Evolutionary conservation across 2,888 invertebrate species (phyloP), one percentile per base, ranked within the genome.

Genomic region (Homarus gammarus): DNA sequence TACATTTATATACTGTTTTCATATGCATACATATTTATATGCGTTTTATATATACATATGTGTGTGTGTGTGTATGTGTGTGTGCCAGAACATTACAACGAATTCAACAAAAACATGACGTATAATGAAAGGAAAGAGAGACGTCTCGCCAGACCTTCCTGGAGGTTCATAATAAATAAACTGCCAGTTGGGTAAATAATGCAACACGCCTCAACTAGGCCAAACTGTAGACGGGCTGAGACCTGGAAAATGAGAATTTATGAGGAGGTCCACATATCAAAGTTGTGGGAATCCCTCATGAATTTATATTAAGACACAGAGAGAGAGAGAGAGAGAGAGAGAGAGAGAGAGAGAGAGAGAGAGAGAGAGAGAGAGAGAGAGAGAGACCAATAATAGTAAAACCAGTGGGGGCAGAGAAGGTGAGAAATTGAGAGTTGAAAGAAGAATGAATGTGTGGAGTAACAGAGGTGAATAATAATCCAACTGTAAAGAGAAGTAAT

Each of bases 301-400:
- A 83, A 83, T 83, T 83, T 83, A 83, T 72, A 70, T 83, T 72
- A 83, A 83, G 82, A n/a, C n/a, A n/a, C n/a, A n/a, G n/a, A n/a
- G n/a, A n/a, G n/a, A n/a, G n/a, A n/a, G n/a, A n/a, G n/a, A n/a
- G n/a, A n/a, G n/a, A n/a, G n/a, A n/a, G n/a, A n/a, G n/a, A n/a
- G n/a, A n/a, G n/a, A n/a, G n/a, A n/a, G n/a, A 44, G 44, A 44
- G 6, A n/a, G n/a, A n/a, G n/a, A n/a, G n/a, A n/a, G n/a, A n/a
- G n/a, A n/a, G n/a, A n/a, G n/a, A n/a, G n/a, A n/a, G n/a, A n/a
- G n/a, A n/a, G n/a, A n/a, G n/a, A n/a, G n/a, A n/a, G n/a, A n/a
- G n/a, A n/a, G n/a, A n/a, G n/a, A n/a, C 5, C 12, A 12, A 5
- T 44, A 12, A 44, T 8, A 8, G 44, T 44, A 44, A 44, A 44